These are phyloP conservation scores for Abramis brama DNA, from an alignment of 2,113 vertebrate genomes.

Conservation along the genomic window DNA sequence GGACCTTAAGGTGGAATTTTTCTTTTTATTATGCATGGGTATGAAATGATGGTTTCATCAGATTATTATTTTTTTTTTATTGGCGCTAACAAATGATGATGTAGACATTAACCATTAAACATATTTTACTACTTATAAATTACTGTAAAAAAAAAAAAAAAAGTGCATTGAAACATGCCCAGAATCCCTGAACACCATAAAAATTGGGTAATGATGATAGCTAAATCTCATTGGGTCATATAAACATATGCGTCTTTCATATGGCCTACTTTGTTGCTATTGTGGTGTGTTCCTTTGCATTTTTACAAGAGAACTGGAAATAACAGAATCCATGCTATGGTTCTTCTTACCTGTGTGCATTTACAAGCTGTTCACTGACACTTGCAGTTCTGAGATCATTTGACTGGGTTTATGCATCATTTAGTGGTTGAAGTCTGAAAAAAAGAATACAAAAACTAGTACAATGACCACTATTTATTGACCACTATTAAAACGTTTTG, in stretches of 20 bases:
- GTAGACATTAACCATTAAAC: not conserved
- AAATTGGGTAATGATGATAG: not conserved
- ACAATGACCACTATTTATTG: not conserved
- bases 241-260: not conserved
- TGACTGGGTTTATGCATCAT: slow-evolving; percentile 4
- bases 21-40: slow-evolving; percentile 34
- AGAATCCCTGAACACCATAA: not conserved
- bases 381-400: not conserved
- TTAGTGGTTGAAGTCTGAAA: slow-evolving; percentile 12
- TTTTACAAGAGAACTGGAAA: slow-evolving; percentile 1
- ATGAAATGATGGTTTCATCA: not conserved
- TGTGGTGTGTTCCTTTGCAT: not conserved
- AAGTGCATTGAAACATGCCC: slow-evolving; percentile 13
- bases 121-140: not conserved
- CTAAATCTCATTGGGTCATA: not conserved
- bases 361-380: not conserved
- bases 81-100: not conserved
- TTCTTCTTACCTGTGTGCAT: slow-evolving; percentile 19
- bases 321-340: not conserved
- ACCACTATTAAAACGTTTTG: not conserved
- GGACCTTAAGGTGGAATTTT: slow-evolving; percentile 12
- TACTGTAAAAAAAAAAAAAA: not conserved
- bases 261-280: not conserved
- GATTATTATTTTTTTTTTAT: not conserved
- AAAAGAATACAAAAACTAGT: not conserved